Conservation (phyloP, 2,113 vertebrate genomes). For the Poicephalus gulielmi region DNA sequence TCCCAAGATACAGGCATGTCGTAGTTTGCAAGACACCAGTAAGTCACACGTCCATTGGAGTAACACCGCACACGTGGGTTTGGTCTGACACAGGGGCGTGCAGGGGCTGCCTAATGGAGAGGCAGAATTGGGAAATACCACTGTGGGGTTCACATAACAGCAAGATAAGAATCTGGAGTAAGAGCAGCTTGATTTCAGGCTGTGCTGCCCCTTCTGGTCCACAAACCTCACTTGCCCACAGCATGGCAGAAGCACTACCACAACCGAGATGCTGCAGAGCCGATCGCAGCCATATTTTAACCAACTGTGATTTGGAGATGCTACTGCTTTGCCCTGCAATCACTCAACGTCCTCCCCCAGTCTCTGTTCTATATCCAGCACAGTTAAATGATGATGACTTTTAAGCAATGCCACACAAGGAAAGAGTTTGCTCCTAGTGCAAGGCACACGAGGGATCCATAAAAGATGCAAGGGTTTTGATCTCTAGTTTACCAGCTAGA, state of each 20-base stretch:
- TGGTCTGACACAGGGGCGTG: background rate
- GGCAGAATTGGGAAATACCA: background rate
- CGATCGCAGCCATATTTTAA: background rate
- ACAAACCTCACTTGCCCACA: background rate
- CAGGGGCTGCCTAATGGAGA: background rate
- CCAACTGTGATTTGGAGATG: background rate
- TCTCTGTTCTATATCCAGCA: conserved; percentile 39
- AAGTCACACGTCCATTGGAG: background rate
- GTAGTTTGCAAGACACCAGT: background rate
- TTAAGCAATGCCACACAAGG: conserved; percentile 49
- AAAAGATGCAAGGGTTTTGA: conserved; percentile 62
- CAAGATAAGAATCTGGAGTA: background rate
- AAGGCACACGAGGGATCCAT: conserved; percentile 49
- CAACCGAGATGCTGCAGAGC: background rate
- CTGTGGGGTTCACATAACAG: background rate
- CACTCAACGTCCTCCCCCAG: background rate
- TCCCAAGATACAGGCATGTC: background rate
- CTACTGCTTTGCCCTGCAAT: background rate
- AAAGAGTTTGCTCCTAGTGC: conserved; percentile 44
- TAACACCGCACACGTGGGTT: accelerated
- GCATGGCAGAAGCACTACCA: background rate
- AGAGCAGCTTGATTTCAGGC: background rate
- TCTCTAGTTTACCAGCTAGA: conserved; percentile 54
- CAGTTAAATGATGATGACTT: conserved; percentile 18
- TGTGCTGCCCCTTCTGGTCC: background rate